These are phyloP conservation scores for Gavialis gangeticus DNA, from an alignment of 2,113 vertebrate species.

Conservation along the genomic window DNA sequence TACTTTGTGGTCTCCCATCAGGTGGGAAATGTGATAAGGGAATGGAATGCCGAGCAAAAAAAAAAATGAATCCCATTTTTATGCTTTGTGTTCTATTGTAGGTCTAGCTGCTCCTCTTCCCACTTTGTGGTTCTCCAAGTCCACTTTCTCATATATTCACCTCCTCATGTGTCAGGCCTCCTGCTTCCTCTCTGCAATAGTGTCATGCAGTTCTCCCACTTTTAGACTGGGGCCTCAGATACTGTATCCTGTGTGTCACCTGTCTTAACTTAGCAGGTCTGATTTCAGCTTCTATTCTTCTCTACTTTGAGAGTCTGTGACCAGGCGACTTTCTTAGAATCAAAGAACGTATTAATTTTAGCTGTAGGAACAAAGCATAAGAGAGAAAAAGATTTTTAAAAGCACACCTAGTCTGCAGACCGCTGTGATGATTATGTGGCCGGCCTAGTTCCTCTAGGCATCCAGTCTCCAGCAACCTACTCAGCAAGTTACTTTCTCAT, in stretches of 20 bases:
- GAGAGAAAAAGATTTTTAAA: not conserved
- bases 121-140: not conserved
- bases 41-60: not conserved
- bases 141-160: not conserved
- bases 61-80: not conserved
- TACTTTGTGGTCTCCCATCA: not conserved
- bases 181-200: not conserved
- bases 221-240: not conserved
- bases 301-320: not conserved
- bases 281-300: not conserved
- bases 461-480: not conserved
- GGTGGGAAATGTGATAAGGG: not conserved
- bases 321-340: not conserved
- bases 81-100: not conserved
- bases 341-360: not conserved
- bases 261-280: not conserved
- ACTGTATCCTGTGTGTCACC: not conserved
- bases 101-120: not conserved
- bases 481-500: not conserved
- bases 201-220: not conserved
- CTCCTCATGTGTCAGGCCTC: not conserved
- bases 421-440: accelerated
- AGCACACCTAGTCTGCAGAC: not conserved
- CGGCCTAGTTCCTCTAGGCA: not conserved
- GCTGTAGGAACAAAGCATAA: not conserved